phyloP scores from a whole-genome alignment of 2,888 invertebrate genomes.

The Cecidostiba fungosa region DNA sequence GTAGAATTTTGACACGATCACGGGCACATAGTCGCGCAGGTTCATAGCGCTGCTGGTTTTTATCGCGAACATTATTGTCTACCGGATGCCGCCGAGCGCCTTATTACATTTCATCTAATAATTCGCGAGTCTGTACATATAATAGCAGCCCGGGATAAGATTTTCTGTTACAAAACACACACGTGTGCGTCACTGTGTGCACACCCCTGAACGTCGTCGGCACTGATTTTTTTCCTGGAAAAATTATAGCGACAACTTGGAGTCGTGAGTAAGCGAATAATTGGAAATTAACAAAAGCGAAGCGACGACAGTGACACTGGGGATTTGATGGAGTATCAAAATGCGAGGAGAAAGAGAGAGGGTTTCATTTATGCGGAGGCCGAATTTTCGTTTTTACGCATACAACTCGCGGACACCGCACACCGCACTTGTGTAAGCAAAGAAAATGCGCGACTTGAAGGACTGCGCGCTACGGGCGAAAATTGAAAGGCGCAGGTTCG shows the following conservation, averaged over 20 bases:
- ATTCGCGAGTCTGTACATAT: constrained; percentile 1
- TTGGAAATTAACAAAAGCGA: background rate
- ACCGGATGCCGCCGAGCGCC: background rate
- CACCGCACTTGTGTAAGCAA: background rate
- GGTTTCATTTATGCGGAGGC: constrained; percentile 20
- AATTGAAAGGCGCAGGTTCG: background rate
- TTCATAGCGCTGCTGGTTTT: background rate
- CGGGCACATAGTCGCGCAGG: constrained; percentile 13
- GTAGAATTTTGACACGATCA: constrained; percentile 43
- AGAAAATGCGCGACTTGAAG: constrained; percentile 51
- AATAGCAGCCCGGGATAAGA: constrained; percentile 24
- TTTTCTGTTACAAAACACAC: constrained; percentile 33
- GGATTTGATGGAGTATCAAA: background rate
- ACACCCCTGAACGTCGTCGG: background rate
- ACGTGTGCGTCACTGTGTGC: constrained; percentile 32
- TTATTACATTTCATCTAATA: constrained; percentile 31
- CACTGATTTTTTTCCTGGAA: constrained; percentile 15
- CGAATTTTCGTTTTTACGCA: constrained; percentile 20
- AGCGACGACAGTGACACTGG: background rate
- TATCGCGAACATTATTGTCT: constrained; percentile 53
- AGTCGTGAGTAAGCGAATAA: background rate
- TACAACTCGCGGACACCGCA: background rate
- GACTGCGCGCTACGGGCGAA: constrained; percentile 25
- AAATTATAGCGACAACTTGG: background rate
- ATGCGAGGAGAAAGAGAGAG: background rate